These are phyloP conservation scores for Pseudomugil tenellus DNA, from an alignment of 2,797 vertebrate species.

Conservation along the genomic window DNA sequence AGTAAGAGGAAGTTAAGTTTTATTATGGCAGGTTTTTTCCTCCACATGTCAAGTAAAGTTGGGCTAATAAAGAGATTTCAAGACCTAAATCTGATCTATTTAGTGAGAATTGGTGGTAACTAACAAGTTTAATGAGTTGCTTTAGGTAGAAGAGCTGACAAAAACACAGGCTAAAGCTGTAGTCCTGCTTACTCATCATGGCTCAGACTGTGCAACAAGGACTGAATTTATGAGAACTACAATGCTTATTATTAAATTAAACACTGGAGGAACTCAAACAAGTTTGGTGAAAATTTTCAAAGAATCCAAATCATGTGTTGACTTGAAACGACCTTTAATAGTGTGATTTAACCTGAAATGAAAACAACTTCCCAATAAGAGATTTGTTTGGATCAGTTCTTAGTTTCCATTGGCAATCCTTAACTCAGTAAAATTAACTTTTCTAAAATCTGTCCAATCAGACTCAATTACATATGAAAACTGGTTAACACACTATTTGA, in stretches of 20 bases:
- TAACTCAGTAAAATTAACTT: too few relatives aligned
- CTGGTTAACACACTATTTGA: not conserved
- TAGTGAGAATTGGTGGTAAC: not conserved
- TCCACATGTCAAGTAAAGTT: too few relatives aligned
- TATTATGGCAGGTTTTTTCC: not conserved
- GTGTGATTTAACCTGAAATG: too few relatives aligned
- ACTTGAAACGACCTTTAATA: too few relatives aligned
- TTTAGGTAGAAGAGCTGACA: slow-evolving; percentile 2
- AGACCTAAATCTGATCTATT: not conserved
- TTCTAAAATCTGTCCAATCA: not conserved
- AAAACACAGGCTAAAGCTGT: not conserved
- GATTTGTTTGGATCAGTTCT: too few relatives aligned
- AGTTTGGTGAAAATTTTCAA: slow-evolving; percentile 3
- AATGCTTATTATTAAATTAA: slow-evolving; percentile 22
- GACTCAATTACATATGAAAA: too few relatives aligned
- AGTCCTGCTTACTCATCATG: not conserved
- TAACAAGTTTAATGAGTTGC: not conserved
- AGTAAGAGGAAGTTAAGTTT: not conserved
- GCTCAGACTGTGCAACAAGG: slow-evolving; percentile 23
- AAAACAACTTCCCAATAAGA: too few relatives aligned
- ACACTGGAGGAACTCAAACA: slow-evolving; percentile 15
- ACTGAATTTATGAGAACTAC: slow-evolving; percentile 23
- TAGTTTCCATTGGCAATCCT: too few relatives aligned
- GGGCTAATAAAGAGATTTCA: not conserved
- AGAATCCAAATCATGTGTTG: not conserved